phyloP scores from a whole-genome alignment of 2,888 invertebrate genomes.

The Biston betularia region DNA sequence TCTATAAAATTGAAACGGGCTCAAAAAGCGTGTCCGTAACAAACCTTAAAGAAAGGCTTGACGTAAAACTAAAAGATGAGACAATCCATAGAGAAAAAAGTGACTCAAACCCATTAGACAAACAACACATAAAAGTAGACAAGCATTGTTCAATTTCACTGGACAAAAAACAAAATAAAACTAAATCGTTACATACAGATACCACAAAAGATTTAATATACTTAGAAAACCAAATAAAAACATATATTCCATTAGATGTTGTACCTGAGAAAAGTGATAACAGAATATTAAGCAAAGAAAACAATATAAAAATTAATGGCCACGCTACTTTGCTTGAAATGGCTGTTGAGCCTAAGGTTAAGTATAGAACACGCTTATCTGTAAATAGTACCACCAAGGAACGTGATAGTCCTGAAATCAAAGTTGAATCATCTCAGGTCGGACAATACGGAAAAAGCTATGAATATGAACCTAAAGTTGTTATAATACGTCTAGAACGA shows the following conservation, averaged over 20 bases:
- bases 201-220: not conserved
- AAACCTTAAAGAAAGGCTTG: not conserved
- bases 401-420: constrained; percentile 8
- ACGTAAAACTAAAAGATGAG: not conserved
- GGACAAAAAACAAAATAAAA: constrained; percentile 4
- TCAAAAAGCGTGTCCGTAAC: not conserved
- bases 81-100: not conserved
- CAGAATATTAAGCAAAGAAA: not conserved
- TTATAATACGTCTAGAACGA: constrained; percentile 31
- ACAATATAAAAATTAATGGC: constrained; percentile 5
- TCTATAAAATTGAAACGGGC: not conserved
- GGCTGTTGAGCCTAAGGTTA: not conserved
- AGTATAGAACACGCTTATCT: constrained; percentile 19
- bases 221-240: constrained; percentile 1
- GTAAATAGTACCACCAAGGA: constrained; percentile 10
- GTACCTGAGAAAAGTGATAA: not conserved
- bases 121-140: not conserved
- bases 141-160: not conserved
- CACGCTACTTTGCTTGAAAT: constrained; percentile 14
- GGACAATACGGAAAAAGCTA: constrained; percentile 18
- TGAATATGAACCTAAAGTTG: constrained; percentile 32
- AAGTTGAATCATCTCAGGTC: constrained; percentile 17
- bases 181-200: not conserved
- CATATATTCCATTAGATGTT: not conserved
- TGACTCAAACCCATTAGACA: not conserved